Evolutionary conservation across 2,797 vertebrate genomes (phyloP).

Genomic region (Orestias chungarensis): DNA sequence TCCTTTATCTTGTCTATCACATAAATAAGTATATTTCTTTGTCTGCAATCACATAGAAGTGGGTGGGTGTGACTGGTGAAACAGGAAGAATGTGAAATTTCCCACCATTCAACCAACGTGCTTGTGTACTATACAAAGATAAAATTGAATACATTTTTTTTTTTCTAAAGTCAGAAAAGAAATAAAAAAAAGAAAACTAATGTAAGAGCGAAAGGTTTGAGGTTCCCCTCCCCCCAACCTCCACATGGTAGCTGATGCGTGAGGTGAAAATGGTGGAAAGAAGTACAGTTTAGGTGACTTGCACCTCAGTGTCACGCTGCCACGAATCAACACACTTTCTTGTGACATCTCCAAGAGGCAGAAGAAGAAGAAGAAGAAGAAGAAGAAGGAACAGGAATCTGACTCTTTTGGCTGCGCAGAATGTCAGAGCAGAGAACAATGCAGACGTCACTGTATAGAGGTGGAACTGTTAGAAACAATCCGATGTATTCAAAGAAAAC

Average conservation of each 20-base stretch:
- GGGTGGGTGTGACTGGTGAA: not conserved
- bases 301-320: constrained; percentile 11
- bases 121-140: constrained; percentile 46
- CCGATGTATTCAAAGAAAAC: no score
- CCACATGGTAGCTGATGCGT: constrained; percentile 68
- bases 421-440: not conserved
- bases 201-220: constrained; percentile 70
- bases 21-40: not conserved
- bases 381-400: not conserved
- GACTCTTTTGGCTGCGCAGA: not conserved
- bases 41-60: not conserved
- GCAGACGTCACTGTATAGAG: constrained; percentile 6
- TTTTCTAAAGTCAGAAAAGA: no score
- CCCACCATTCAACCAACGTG: constrained; percentile 58
- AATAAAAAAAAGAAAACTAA: constrained; percentile 38
- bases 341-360: no score
- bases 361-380: not conserved
- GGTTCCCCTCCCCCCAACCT: constrained; percentile 74
- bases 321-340: not conserved
- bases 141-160: no score
- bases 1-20: not conserved
- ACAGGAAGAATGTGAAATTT: constrained; percentile 20
- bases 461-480: constrained; percentile 1
- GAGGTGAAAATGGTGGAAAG: constrained; percentile 40
- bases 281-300: constrained; percentile 28